phyloP scores from a whole-genome alignment of 2,113 vertebrate species.

The Oostethus manadensis region DNA sequence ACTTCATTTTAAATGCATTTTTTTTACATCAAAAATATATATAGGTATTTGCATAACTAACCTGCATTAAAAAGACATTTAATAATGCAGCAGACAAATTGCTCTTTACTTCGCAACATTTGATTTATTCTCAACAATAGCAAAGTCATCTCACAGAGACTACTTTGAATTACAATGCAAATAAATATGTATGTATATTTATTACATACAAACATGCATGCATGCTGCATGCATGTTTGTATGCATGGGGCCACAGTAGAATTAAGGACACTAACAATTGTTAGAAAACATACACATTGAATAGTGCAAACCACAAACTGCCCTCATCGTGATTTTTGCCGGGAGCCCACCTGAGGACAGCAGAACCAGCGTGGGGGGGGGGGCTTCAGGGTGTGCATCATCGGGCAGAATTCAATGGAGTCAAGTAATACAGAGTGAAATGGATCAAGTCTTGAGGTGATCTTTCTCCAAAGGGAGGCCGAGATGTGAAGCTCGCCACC shows the following conservation, averaged over 20 bases:
- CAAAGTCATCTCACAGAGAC: conserved; percentile 77
- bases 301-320: conserved; percentile 73
- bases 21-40: too few species aligned
- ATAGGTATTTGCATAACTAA: too few species aligned
- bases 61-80: too few species aligned
- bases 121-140: conserved; percentile 73
- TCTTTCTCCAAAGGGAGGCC: conserved; percentile 13
- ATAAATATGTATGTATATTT: conserved; percentile 78
- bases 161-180: conserved; percentile 72
- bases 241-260: conserved; percentile 49
- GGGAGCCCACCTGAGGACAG: conserved; percentile 45
- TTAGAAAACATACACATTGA: conserved; percentile 69
- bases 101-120: conserved; percentile 45
- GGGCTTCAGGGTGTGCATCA: too few species aligned
- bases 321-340: conserved; percentile 52
- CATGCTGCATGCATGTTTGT: too few species aligned
- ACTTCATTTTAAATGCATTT: too few species aligned
- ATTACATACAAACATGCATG: too few species aligned
- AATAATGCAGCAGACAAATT: too few species aligned
- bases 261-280: conserved; percentile 58
- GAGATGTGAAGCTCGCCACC: conserved; percentile 24
- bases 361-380: too few species aligned
- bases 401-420: conserved; percentile 10
- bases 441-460: conserved; percentile 19
- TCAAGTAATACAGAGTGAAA: too few species aligned